Percentiles rank a stretch among this genome's conserved stretches.
These are phyloP conservation scores for Microcebus griseorufus DNA, from an alignment of 2,113 vertebrate species.

Conservation along the genomic window DNA sequence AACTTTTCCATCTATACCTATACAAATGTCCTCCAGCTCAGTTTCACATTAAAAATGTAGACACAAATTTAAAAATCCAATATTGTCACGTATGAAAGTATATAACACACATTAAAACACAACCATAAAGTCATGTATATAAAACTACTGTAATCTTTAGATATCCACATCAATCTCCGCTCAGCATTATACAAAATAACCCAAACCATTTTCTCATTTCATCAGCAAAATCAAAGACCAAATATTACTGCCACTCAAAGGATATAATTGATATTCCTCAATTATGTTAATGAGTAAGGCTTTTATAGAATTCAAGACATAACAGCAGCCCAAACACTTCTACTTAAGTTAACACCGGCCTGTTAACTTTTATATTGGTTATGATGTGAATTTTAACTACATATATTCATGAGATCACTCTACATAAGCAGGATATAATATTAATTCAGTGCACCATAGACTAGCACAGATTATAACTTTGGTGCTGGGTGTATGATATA, in stretches of 20 bases:
- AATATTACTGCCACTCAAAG: neutral
- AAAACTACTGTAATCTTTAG: neutral
- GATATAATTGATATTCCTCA: neutral
- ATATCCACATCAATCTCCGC: neutral
- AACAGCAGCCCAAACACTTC: neutral
- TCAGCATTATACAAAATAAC: neutral
- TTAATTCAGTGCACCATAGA: neutral
- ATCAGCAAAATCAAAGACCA: neutral
- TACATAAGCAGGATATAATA: neutral
- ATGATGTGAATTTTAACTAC: neutral
- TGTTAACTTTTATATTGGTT: neutral
- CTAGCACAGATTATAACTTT: neutral
- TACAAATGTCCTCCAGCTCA: neutral
- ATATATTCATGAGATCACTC: neutral
- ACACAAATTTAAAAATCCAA: neutral
- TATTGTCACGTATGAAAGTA: neutral
- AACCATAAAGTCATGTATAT: neutral
- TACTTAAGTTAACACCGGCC: neutral
- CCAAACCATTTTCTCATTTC: neutral
- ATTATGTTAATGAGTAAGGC: neutral
- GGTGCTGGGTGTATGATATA: neutral
- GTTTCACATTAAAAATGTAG: slow-evolving; percentile 10
- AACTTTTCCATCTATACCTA: neutral
- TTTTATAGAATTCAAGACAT: neutral
- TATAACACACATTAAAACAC: neutral